A percentile compares a stretch with the other conserved stretches of the same genome.
phyloP scores from a whole-genome alignment of 2,888 invertebrate genomes.

The Odiellus spinosus region DNA sequence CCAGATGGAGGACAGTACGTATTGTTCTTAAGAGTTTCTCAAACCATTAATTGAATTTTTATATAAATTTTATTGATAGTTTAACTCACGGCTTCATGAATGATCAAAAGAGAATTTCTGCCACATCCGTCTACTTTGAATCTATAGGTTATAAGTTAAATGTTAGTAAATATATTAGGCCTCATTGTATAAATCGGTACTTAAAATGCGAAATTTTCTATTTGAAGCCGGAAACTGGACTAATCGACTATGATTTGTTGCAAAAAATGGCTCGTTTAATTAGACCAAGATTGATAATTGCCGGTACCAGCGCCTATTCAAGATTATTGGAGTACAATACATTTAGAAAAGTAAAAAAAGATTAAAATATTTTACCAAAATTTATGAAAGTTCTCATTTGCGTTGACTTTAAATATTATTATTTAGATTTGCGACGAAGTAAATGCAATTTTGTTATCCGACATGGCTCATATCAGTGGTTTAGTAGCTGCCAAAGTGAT shows the following conservation, averaged over 20 bases:
- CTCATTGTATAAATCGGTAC: not conserved
- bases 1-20: constrained; percentile 39
- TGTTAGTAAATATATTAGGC: constrained; percentile 21
- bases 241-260: constrained; percentile 41
- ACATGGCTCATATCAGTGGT: constrained; percentile 46
- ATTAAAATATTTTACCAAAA: too few relatives aligned
- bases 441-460: constrained; percentile 40
- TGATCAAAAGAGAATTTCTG: constrained; percentile 39
- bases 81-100: constrained; percentile 39
- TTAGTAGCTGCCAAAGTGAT: constrained; percentile 39
- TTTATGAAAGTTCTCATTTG: constrained; percentile 5
- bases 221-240: constrained; percentile 39
- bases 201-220: not conserved
- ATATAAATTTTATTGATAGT: constrained; percentile 23
- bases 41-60: not conserved
- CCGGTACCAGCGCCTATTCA: constrained; percentile 37
- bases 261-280: constrained; percentile 37
- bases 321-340: constrained; percentile 38
- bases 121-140: constrained; percentile 43
- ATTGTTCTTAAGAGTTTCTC: not conserved
- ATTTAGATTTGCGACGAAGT: constrained; percentile 33
- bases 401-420: too few relatives aligned
- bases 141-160: constrained; percentile 42
- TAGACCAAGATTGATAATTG: constrained; percentile 40
- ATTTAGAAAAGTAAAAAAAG: constrained; percentile 32